A percentile compares a stretch with the other conserved stretches of the same genome.
Evolutionary conservation across 1,140 invertebrate species (phyloP).

Genomic region (Sesamia nonagrioides): DNA sequence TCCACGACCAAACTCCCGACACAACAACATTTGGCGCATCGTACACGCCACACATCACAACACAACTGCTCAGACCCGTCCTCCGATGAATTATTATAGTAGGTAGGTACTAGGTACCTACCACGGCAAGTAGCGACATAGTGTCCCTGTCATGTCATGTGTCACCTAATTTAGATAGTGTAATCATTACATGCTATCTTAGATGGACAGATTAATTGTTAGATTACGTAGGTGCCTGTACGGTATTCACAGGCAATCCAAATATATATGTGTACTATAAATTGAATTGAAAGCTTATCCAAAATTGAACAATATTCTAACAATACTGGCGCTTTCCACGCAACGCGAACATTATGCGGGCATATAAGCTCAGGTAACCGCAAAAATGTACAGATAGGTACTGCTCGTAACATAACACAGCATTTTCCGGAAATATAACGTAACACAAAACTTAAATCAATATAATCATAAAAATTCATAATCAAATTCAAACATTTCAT

Average conservation of each 20-base stretch:
- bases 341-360: not conserved
- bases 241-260: constrained; percentile 8
- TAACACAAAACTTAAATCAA: constrained; percentile 50
- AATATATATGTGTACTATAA: not conserved
- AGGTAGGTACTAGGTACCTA: too few relatives aligned
- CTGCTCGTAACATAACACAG: not conserved
- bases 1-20: too few relatives aligned
- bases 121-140: not conserved
- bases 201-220: constrained; percentile 27
- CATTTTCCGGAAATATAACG: constrained; percentile 21
- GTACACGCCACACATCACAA: too few relatives aligned
- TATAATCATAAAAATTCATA: constrained; percentile 59
- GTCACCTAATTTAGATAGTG: constrained; percentile 30
- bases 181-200: constrained; percentile 11
- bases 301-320: not conserved
- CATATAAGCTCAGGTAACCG: not conserved
- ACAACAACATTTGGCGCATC: too few relatives aligned
- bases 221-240: constrained; percentile 11
- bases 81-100: too few relatives aligned
- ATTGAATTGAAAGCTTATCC: constrained; percentile 26
- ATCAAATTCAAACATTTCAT: constrained; percentile 65
- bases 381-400: not conserved
- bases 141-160: constrained; percentile 17
- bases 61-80: too few relatives aligned
- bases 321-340: not conserved